Evolutionary conservation across 1,140 invertebrate genomes (phyloP).

Genomic region (Atta cephalotes): DNA sequence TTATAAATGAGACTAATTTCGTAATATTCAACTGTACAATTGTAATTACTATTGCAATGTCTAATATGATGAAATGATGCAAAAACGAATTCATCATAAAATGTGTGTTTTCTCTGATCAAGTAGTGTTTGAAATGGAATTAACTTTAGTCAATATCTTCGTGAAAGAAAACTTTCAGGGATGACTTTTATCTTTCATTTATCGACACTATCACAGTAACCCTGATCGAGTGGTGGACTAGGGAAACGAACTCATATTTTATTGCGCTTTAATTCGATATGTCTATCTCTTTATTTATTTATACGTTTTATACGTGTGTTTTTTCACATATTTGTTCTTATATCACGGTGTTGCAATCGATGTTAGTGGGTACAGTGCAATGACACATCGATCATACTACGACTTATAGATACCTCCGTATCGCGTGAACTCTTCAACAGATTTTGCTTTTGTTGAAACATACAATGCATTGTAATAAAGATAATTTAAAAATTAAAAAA

Average conservation of each 20-base stretch:
- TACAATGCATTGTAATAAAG: neutral
- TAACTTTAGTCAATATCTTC: slow-evolving; percentile 20
- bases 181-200: slow-evolving; percentile 25
- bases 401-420: slow-evolving; percentile 18
- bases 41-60: slow-evolving; percentile 9
- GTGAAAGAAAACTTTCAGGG: slow-evolving; percentile 18
- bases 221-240: neutral
- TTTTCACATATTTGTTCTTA: slow-evolving; percentile 59
- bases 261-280: neutral
- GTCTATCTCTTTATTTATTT: neutral
- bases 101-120: neutral
- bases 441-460: neutral
- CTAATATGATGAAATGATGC: neutral
- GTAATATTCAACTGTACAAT: neutral
- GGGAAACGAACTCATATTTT: slow-evolving; percentile 2
- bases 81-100: neutral
- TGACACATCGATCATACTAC: slow-evolving; percentile 71
- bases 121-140: neutral
- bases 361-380: slow-evolving; percentile 68
- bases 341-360: slow-evolving; percentile 44
- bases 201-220: neutral
- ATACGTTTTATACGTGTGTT: neutral
- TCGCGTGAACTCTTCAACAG: slow-evolving; percentile 2
- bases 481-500: neutral
- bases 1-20: neutral